Percentiles rank a stretch among this genome's conserved stretches.
phyloP scores from a whole-genome alignment of 2,113 vertebrate genomes.

The Sander vitreus region DNA sequence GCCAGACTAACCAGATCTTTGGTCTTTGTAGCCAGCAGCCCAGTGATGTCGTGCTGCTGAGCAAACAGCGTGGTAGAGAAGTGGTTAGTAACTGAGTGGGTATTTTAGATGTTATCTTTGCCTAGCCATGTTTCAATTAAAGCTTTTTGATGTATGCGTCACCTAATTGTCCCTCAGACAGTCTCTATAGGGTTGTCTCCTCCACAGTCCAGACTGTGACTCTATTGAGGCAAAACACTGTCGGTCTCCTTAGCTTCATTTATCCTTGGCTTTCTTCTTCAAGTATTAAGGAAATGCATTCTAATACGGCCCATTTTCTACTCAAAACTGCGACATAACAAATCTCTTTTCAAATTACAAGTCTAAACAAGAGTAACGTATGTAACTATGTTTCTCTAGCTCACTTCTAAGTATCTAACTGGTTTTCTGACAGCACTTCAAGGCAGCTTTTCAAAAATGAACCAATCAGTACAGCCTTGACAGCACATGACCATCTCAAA shows the following conservation, averaged over 20 bases:
- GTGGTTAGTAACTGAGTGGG: neutral
- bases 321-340: too few relatives aligned
- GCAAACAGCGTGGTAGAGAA: neutral
- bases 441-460: neutral
- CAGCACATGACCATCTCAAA: slow-evolving; percentile 3
- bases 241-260: neutral
- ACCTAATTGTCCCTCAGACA: neutral
- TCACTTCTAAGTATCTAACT: neutral
- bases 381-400: neutral
- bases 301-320: too few relatives aligned
- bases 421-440: neutral
- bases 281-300: too few relatives aligned
- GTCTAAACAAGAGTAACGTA: neutral
- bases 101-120: neutral
- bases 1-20: neutral
- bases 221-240: neutral
- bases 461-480: slow-evolving; percentile 18
- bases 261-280: neutral
- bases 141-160: neutral
- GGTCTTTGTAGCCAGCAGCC: neutral
- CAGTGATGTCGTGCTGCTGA: neutral
- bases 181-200: neutral
- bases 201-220: neutral
- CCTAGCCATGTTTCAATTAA: neutral
- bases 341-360: neutral